These are phyloP conservation scores for Plodia interpunctella DNA, from an alignment of 1,140 invertebrate species.

Conservation along the genomic window DNA sequence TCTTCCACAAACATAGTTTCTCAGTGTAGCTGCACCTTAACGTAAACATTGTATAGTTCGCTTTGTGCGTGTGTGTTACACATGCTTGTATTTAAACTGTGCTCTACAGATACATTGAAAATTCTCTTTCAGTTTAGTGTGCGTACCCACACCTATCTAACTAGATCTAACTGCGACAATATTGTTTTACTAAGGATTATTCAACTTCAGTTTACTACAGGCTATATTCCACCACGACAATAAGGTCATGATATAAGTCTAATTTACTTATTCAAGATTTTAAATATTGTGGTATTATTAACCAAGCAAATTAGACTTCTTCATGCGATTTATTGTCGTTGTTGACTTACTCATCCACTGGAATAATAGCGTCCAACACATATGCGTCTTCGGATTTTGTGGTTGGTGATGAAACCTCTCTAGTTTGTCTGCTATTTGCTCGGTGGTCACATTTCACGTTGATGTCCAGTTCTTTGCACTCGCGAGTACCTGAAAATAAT, in stretches of 20 bases:
- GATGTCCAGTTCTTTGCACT: constrained; percentile 92
- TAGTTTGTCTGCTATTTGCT: constrained; percentile 77
- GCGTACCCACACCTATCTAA: background rate
- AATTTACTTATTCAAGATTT: background rate
- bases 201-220: background rate
- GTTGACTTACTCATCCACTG: constrained; percentile 88
- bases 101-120: constrained; percentile 17
- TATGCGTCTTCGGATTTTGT: constrained; percentile 83
- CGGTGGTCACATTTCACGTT: constrained; percentile 93
- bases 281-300: no score
- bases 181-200: background rate
- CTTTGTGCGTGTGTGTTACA: constrained; percentile 20
- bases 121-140: constrained; percentile 1
- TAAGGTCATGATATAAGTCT: background rate
- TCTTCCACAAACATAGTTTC: no score
- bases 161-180: background rate
- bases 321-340: background rate
- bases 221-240: background rate
- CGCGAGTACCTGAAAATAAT: constrained; percentile 71
- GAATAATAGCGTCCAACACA: constrained; percentile 86
- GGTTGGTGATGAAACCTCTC: constrained; percentile 70
- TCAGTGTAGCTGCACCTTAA: background rate
- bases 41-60: background rate
- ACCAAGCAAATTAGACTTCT: background rate
- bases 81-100: constrained; percentile 21